Base-by-base conservation (phyloP, 1,140 invertebrate genomes). In the Scaptomyza pallida region DNA sequence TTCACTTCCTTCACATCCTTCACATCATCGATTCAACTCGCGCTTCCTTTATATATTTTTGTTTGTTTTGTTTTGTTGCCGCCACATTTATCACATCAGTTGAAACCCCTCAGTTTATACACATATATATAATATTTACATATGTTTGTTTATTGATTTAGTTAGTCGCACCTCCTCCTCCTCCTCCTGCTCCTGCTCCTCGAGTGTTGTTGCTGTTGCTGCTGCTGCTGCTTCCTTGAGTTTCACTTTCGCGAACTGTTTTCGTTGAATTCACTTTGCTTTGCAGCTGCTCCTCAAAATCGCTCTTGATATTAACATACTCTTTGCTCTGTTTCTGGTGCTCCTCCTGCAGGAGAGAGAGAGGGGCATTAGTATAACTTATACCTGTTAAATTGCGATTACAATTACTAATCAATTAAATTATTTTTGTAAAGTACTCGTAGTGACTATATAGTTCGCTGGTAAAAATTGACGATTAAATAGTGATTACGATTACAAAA, bases 261-360 rank as follows among this genome's bases (percentile, higher is more conserved):
- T 54, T 75, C 17, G 75, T 71, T 52, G 48, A 41, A 15, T 52
- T 55, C 5, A 41, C 59, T 33, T 80, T 90, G 48, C 65, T 70
- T 30, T 90, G 83, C 41, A 86, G 10, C 62, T 89, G 81, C 45
- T 82, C 89, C 61, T 90, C 89, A 40, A 88, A 90, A 41, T 90
- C 89, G 51, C 78, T 90, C 30, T 90, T 89, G 26, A 90, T 90
- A 59, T 90, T 80, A 30, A 89, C 89, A 71, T 61, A 89, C 16
- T 90, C 68, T 47, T 90, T 77, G 40, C 76, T 85, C 47, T 90
- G 89, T 41, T 89, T 83, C 45, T 89, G 81, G 43, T 90, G 89
- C 50, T 90, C 89, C 54, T 90, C 76, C 89, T 90, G 61, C 16
- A 57, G 43, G 1, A 9, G 5, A 16, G 43, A 19, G 35, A 35